Percentiles rank a stretch among this genome's conserved stretches.
These are phyloP conservation scores for Paradoxurus hermaphroditus DNA, from an alignment of 2,113 vertebrate genomes.

Conservation along the genomic window DNA sequence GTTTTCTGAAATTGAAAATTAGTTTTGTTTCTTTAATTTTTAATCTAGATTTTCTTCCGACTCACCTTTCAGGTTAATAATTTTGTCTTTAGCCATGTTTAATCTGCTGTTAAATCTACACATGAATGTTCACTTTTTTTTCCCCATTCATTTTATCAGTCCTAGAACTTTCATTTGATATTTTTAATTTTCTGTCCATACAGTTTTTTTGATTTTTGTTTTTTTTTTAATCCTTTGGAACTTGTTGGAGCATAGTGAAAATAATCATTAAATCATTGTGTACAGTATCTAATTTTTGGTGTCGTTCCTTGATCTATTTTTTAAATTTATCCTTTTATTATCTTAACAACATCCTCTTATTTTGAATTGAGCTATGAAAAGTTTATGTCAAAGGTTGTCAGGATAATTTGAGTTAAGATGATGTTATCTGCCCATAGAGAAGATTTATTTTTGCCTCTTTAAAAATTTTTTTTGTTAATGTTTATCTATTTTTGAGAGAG, in stretches of 20 bases:
- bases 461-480: no score
- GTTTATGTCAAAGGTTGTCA: neutral
- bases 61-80: neutral
- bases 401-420: neutral
- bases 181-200: neutral
- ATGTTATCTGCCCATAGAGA: neutral
- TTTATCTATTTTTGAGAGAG: no score
- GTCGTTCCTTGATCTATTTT: neutral
- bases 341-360: neutral
- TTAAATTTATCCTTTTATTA: neutral
- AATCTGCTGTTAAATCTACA: neutral
- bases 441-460: neutral
- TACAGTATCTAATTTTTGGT: neutral
- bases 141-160: neutral
- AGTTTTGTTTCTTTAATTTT: neutral
- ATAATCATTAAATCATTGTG: neutral
- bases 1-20: neutral
- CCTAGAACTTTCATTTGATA: neutral
- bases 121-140: neutral
- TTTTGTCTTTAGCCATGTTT: neutral
- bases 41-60: neutral
- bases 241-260: neutral
- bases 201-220: neutral
- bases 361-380: neutral
- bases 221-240: neutral